Evolutionary conservation across 2,888 invertebrate species (phyloP).

Genomic region (Ditylenchus weischeri): DNA sequence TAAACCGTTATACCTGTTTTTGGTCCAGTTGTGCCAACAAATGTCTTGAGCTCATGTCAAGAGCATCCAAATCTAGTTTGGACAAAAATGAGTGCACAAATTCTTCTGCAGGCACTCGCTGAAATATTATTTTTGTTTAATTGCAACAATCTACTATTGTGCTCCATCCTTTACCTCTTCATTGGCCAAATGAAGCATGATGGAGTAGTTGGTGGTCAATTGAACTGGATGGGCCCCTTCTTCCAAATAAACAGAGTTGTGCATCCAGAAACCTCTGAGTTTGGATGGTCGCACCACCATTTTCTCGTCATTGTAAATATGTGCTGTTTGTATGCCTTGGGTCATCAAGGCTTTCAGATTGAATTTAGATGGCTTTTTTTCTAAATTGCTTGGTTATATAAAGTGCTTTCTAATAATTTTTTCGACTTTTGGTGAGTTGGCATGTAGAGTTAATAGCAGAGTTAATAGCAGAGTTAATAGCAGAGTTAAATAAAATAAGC

Average conservation of each 20-base stretch:
- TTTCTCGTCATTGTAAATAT: constrained; percentile 10
- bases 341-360: not conserved
- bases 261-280: constrained; percentile 16
- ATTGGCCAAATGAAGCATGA: constrained; percentile 23
- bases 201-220: constrained; percentile 22
- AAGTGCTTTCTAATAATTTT: too few relatives aligned
- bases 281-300: constrained; percentile 14
- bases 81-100: not conserved
- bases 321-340: not conserved
- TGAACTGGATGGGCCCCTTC: not conserved
- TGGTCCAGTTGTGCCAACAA: not conserved
- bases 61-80: not conserved
- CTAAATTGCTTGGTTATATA: not conserved
- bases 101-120: not conserved
- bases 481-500: too few relatives aligned
- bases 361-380: not conserved
- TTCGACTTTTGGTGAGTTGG: too few relatives aligned
- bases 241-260: constrained; percentile 9
- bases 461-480: too few relatives aligned
- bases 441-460: too few relatives aligned
- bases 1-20: not conserved
- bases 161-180: constrained; percentile 7
- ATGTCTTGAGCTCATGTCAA: not conserved
- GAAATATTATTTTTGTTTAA: not conserved
- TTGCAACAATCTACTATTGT: too few relatives aligned